phyloP scores from a whole-genome alignment of 1,140 invertebrate species.

The Drepana arcuata region DNA sequence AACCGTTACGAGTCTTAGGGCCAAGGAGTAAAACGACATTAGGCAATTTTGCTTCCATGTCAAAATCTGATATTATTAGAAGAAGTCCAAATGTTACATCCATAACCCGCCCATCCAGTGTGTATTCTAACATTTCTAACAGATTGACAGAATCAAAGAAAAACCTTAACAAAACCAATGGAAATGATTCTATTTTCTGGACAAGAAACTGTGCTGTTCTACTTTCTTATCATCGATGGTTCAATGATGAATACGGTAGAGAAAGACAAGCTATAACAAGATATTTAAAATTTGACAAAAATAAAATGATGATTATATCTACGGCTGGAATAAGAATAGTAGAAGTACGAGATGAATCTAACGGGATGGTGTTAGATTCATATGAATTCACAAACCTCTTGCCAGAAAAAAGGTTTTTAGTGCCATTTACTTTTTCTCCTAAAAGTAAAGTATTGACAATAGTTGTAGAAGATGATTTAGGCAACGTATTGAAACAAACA shows the following conservation, averaged over 20 bases:
- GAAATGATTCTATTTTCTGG: constrained; percentile 75
- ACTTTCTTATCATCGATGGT: constrained; percentile 76
- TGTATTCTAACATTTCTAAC: constrained; percentile 62
- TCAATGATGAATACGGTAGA: constrained; percentile 68
- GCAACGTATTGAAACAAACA: constrained; percentile 73
- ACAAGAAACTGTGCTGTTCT: constrained; percentile 78
- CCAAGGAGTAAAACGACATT: constrained; percentile 70
- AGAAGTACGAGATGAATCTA: constrained; percentile 77
- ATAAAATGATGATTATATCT: constrained; percentile 75
- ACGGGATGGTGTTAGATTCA: constrained; percentile 75
- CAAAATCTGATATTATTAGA: constrained; percentile 67
- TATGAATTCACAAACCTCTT: constrained; percentile 76
- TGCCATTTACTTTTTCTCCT: constrained; percentile 68
- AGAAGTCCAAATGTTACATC: constrained; percentile 67
- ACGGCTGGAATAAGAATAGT: constrained; percentile 78
- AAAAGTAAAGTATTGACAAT: constrained; percentile 66
- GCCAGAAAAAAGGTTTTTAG: constrained; percentile 73
- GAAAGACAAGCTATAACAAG: constrained; percentile 71
- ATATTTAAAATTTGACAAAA: constrained; percentile 70
- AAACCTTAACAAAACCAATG: constrained; percentile 57
- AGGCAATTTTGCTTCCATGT: constrained; percentile 65
- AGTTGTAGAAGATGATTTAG: constrained; percentile 72
- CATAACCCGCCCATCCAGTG: constrained; percentile 65
- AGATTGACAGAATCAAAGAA: constrained; percentile 61
- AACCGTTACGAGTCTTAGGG: constrained; percentile 58